Percentiles rank a stretch among this genome's conserved stretches.
Evolutionary conservation across 2,113 vertebrate genomes (phyloP).

Genomic region (Oryzias melastigma): DNA sequence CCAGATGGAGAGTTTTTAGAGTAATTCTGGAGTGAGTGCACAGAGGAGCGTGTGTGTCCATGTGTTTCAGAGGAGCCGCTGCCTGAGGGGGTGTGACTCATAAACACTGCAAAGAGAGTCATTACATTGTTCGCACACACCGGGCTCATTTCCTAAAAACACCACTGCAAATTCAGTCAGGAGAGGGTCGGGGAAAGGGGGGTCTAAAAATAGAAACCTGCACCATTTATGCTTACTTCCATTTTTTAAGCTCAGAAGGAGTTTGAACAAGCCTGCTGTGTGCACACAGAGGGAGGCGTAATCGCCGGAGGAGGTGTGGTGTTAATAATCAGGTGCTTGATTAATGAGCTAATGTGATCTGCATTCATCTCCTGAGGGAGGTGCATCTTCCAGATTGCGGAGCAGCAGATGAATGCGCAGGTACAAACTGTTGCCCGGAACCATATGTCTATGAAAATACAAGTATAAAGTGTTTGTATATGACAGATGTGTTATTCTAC

Average conservation of each 20-base stretch:
- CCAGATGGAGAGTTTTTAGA: constrained; percentile 16
- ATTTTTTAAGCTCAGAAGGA: constrained; percentile 39
- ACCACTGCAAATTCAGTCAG: constrained; percentile 68
- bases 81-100: constrained; percentile 67
- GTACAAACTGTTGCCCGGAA: too few relatives aligned
- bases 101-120: constrained; percentile 69
- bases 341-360: constrained; percentile 42
- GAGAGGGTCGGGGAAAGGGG: constrained; percentile 21
- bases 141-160: constrained; percentile 72
- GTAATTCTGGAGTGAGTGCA: constrained; percentile 32
- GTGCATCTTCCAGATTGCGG: background rate
- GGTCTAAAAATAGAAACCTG: constrained; percentile 65
- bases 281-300: constrained; percentile 6
- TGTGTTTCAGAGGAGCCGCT: constrained; percentile 25
- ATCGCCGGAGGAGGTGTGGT: constrained; percentile 29
- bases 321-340: constrained; percentile 46
- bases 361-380: constrained; percentile 26
- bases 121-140: constrained; percentile 74
- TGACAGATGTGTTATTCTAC: too few relatives aligned
- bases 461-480: too few relatives aligned
- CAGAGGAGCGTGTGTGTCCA: constrained; percentile 28
- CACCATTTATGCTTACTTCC: constrained; percentile 54
- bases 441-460: too few relatives aligned
- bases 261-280: constrained; percentile 30
- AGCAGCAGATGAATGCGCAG: too few relatives aligned